Base-by-base conservation (phyloP, 2,113 vertebrate species). In the Rallus limicola region DNA sequence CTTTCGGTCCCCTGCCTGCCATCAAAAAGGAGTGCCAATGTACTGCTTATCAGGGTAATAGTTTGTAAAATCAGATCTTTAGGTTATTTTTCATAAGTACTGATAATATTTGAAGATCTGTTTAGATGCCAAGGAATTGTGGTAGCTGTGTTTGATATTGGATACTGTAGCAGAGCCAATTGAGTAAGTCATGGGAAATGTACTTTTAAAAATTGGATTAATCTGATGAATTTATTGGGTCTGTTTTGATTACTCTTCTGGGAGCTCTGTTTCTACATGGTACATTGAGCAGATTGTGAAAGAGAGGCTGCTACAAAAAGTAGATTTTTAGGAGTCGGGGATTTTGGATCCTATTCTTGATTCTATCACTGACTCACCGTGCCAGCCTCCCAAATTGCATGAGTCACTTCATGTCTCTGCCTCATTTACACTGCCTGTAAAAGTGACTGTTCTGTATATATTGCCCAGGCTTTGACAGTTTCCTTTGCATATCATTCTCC, bases 311-410 rank as follows among this genome's bases (percentile, higher is more conserved):
- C 92, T 79, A 88, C 28, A 70, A 46, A 74, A 68, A 88, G 84
- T 8, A 44, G 82, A 52, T 81, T 81, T 89, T 82, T 48, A 65
- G 92, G 80, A 91, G 72, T 52, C 5, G 31, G 60, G 65, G 62
- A 75, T 79, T 63, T 84, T 82, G 91, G 64, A 58, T 96, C 86
- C 82, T 95, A 29, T 95, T 95, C 62, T 82, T 9, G 88, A 1
- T 75, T 25, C 86, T 91, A 56, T 78, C 71, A n/a, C 56, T 94
- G 93, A 87, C 80, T 96, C 94, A 84, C 67, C 38, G 82, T 44
- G 59, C 56, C 40, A 81, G 42, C 78, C 72, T 82, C 63, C 50
- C 29, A 10, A 90, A 94, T 34, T n/a, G 74, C 58, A 5, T 88
- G 86, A 93, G 79, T 95, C 92, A 83, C 79, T 52, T 55, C 3